These are phyloP conservation scores for Chalcis sispes DNA, from an alignment of 2,888 invertebrate genomes.

Conservation along the genomic window DNA sequence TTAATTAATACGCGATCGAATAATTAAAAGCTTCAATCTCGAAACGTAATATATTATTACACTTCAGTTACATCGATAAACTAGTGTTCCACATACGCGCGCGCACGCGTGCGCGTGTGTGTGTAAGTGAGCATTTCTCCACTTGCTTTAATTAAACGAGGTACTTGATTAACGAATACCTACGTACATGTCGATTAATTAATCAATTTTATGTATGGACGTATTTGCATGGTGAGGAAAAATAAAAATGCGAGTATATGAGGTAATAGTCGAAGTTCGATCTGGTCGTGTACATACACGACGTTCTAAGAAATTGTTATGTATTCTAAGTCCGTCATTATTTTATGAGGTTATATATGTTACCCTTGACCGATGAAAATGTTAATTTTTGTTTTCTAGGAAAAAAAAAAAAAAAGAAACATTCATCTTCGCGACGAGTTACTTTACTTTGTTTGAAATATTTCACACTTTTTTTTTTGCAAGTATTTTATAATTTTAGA, in stretches of 20 bases:
- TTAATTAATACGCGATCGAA: conserved; percentile 1
- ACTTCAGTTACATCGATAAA: background rate
- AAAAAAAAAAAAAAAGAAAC: too few relatives aligned
- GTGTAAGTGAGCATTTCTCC: background rate
- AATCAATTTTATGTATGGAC: conserved; percentile 33
- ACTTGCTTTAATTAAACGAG: conserved; percentile 30
- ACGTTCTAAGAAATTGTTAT: too few relatives aligned
- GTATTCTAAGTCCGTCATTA: too few relatives aligned
- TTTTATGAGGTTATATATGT: too few relatives aligned
- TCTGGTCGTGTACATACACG: too few relatives aligned
- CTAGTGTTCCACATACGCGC: background rate
- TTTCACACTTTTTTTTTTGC: too few relatives aligned
- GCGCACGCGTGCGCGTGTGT: background rate
- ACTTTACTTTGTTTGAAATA: too few relatives aligned
- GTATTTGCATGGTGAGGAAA: background rate
- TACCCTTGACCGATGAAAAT: too few relatives aligned
- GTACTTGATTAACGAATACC: conserved; percentile 20
- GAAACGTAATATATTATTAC: conserved; percentile 34
- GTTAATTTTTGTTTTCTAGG: too few relatives aligned
- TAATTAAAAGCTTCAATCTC: conserved; percentile 1
- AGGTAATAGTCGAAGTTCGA: too few relatives aligned
- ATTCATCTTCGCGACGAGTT: too few relatives aligned
- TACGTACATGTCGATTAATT: background rate
- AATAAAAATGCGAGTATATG: background rate
- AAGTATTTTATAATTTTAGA: too few relatives aligned